Conservation (phyloP, 2,113 vertebrate species). For the Pelecanoides urinatrix region DNA sequence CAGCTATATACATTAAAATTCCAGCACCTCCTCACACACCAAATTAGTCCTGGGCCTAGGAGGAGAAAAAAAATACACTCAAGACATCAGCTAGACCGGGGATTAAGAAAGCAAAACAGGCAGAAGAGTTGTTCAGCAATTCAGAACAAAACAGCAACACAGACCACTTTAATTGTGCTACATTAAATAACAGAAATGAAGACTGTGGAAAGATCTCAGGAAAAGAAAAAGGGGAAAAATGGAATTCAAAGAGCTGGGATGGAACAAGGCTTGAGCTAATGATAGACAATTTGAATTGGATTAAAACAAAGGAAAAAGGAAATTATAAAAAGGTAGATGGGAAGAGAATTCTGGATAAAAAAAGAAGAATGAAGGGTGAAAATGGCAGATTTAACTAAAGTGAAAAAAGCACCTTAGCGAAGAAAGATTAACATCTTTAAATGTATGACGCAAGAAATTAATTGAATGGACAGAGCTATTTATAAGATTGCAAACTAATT, state of each 20-base stretch:
- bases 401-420: not conserved
- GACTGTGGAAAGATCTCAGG: not conserved
- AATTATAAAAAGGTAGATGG: not conserved
- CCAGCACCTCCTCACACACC: not conserved
- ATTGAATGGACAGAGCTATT: not conserved
- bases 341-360: not conserved
- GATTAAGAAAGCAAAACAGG: not conserved
- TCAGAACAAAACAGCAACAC: not conserved
- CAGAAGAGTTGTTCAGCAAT: not conserved
- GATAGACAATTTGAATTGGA: not conserved
- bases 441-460: not conserved
- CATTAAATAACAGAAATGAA: not conserved
- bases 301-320: not conserved
- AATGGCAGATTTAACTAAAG: not conserved
- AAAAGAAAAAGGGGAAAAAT: not conserved
- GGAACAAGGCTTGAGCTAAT: not conserved
- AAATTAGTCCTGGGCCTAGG: not conserved
- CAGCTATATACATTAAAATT: not conserved
- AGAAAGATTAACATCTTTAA: not conserved
- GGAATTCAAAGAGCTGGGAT: not conserved
- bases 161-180: not conserved
- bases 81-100: not conserved
- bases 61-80: not conserved
- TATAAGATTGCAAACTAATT: not conserved
- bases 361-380: not conserved